Evolutionary conservation across 2,888 invertebrate genomes (phyloP), one percentile per base, ranked within the genome.

Genomic region (Apamea sordens): DNA sequence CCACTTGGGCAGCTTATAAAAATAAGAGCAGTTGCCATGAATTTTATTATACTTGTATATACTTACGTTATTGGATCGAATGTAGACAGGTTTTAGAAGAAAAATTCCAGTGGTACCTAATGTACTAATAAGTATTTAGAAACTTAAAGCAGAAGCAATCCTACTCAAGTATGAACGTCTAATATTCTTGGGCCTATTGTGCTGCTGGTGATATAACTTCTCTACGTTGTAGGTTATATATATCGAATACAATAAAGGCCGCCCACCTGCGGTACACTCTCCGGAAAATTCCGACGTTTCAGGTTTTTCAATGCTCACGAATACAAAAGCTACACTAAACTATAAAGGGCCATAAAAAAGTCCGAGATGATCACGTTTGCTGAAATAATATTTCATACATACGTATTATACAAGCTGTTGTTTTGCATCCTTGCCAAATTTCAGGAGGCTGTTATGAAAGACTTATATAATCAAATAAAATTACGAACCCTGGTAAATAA

Each of bases 231-330:
- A 15, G 15, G 50, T 68, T 65, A 21, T 61, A 21, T 61, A 65
- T 70, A 65, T 79, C 24, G 65, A 84, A 70, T 47, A 67, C 65
- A 84, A 81, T 70, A 84, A 79, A 81, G 36, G 50, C 64, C 56
- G 32, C 50, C 59, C 64, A 79, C 84, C 80, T 79, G 59, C 80
- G 70, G 28, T 53, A 69, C 59, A 13, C 53, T 50, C 41, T n/a
- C 28, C 24, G 79, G 44, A 53, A 79, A 65, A 84, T 67, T 32
- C 21, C 41, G 18, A 64, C 44, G 50, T 53, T 64, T 79, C 50
- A 65, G 56, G 36, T 24, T 50, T 80, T 69, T 77, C 47, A 68
- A 64, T 78, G 56, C 36, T 50, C 24, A 28, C 28, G 41, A 61
- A 80, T 53, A 80, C 83, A 68, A 68, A 83, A 77, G n/a, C 41